Base-by-base conservation (phyloP, 2,113 vertebrate genomes). In the Pseudonaja textilis region DNA sequence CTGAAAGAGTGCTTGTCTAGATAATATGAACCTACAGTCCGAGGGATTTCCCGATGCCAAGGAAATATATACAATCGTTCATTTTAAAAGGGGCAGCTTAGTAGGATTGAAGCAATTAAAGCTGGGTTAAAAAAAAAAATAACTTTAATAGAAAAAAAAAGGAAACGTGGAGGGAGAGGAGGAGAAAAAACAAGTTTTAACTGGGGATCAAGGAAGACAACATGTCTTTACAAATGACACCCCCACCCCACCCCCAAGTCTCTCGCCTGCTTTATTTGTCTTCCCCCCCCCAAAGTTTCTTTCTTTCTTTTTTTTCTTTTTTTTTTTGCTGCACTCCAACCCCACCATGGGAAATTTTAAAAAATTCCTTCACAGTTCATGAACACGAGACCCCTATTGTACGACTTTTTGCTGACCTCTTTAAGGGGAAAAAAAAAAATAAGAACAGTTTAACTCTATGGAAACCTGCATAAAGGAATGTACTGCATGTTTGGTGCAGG, bases 391-490 rank as follows among this genome's bases (percentile, higher is more conserved):
- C 95, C 92, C 95, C 93, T 91, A 90, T 94, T 96, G 95, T 95
- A 95, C 95, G 96, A 96, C 94, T 96, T 94, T 88, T 95, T 95
- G 96, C 97, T 96, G 96, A 97, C 95, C 96, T 96, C 97, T 96
- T 97, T 97, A 97, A 97, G 95, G 61, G 89, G n/a, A n/a, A n/a
- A 56, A 0, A 92, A 91, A 96, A 96, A 94, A 95, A 95, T 45
- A 95, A 96, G 94, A 91, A 94, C 95, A 96, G 95, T 96, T 96
- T 94, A 96, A 96, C 97, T 95, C 97, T 97, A 97, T 97, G 97
- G 97, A 97, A 97, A 97, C 97, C 96, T 96, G 95, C 94, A 93
- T 96, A 96, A 96, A 96, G 96, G 97, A 97, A 97, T 96, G 96
- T 96, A 97, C 96, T 95, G 96, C 96, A 95, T 96, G 96, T 97